Base-by-base conservation (phyloP, 2,888 invertebrate genomes). In the Chrysolina haemoptera region DNA sequence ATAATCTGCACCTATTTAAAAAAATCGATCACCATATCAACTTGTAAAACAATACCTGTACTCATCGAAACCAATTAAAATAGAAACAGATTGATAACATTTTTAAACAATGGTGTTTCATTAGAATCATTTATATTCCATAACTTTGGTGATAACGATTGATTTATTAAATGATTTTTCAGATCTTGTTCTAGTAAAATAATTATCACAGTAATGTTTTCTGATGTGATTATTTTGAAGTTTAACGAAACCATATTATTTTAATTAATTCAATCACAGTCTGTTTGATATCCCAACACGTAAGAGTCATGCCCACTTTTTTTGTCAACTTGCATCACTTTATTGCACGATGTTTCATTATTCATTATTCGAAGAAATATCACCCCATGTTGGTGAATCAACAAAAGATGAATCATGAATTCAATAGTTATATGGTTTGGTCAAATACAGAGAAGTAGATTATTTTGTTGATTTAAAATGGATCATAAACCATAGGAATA, bases 1-100 rank as follows among this genome's bases (percentile, higher is more conserved):
- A 67, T 71, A 66, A 71, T 71, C 65, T 22, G 27, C 14, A 71
- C 48, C 50, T 22, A 71, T 71, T 35, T 67, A 66, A 27, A 71
- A 62, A 71, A 67, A 64, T 50, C 43, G 2, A 35, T 59, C 22
- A 55, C 22, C 35, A n/a, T 59, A 59, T 27, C 59, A 27, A 50
- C n/a, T 50, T n/a, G 16, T 59, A 5, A 43, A 59, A 59, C n/a
- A 59, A 59, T 59, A 59, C 35, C 59, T 6, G 35, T 59, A 59
- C 8, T 35, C 10, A 59, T n/a, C 9, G 1, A 35, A 59, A 27
- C 5, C 10, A 59, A 59, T 53, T 12, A 12, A 20, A 18, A 20
- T 20, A 1, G 53, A 53, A 53, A 18, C 20, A 48, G 6, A 18
- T 22, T 20, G 53, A 53, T 20, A 12, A 53, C 18, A 53, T 59